phyloP scores from a whole-genome alignment of 2,113 vertebrate genomes.

The Danionella cerebrum region DNA sequence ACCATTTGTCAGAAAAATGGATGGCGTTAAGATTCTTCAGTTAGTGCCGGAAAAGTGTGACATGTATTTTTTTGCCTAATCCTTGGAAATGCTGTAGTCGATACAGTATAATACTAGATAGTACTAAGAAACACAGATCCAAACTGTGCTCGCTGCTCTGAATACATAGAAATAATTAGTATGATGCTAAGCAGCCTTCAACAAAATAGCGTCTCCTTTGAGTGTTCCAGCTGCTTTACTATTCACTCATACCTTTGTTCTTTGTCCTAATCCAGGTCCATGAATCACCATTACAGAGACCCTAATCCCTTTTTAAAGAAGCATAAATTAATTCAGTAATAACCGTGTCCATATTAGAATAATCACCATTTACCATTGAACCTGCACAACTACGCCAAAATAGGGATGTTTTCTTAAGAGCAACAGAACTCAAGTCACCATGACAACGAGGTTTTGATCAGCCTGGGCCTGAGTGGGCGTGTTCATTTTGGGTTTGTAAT shows the following conservation, averaged over 20 bases:
- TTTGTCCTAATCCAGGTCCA: conserved; percentile 45
- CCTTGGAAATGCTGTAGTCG: not conserved
- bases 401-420: conserved; percentile 22
- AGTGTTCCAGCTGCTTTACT: not conserved
- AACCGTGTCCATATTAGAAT: conserved; percentile 48
- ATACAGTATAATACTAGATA: not conserved
- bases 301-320: conserved; percentile 55
- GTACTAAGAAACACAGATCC: too few relatives aligned
- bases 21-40: too few relatives aligned
- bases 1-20: too few relatives aligned
- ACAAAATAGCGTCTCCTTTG: not conserved
- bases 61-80: too few relatives aligned
- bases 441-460: conserved; percentile 53
- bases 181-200: not conserved
- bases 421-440: conserved; percentile 33
- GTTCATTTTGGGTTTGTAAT: conserved; percentile 59
- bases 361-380: conserved; percentile 43
- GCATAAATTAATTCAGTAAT: conserved; percentile 53
- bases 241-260: conserved; percentile 41
- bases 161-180: not conserved
- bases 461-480: conserved; percentile 53
- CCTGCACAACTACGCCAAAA: conserved; percentile 48
- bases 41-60: too few relatives aligned
- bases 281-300: conserved; percentile 58
- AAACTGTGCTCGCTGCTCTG: too few relatives aligned